Percentiles rank a stretch among this genome's conserved stretches.
phyloP scores from a whole-genome alignment of 2,113 vertebrate species.

The Ramphastos sulfuratus region DNA sequence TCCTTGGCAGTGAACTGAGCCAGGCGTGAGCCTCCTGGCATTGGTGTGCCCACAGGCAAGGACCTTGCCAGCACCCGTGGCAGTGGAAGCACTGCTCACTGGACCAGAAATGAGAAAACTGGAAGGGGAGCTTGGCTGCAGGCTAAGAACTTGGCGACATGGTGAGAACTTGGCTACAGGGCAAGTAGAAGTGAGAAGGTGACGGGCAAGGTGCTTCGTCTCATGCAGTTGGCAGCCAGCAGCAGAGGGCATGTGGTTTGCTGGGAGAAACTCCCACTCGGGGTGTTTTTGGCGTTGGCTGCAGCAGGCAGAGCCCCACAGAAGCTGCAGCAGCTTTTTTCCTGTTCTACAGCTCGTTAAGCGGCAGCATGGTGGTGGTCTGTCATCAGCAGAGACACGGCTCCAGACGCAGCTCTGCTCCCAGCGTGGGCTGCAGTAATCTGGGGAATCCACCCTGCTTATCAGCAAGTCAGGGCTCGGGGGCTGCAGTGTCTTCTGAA shows the following conservation, averaged over 20 bases:
- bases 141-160: neutral
- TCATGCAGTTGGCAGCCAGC: neutral
- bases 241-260: neutral
- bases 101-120: rapidly evolving
- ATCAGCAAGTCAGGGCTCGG: neutral
- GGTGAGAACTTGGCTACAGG: neutral
- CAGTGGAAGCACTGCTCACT: rapidly evolving
- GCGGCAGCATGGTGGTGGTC: neutral
- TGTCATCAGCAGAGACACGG: neutral
- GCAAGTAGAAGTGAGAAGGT: neutral
- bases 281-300: rapidly evolving
- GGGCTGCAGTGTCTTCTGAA: neutral
- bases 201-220: neutral
- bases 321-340: neutral
- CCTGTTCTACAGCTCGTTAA: neutral
- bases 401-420: neutral
- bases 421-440: neutral
- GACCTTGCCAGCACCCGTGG: neutral
- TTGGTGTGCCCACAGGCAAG: rapidly evolving
- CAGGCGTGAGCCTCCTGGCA: neutral
- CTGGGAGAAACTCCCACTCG: neutral
- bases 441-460: neutral
- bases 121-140: neutral
- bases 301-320: neutral
- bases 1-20: neutral